Percentiles rank a stretch among this genome's conserved stretches.
These are phyloP conservation scores for Elephas maximus DNA, from an alignment of 2,113 vertebrate genomes.

Conservation along the genomic window DNA sequence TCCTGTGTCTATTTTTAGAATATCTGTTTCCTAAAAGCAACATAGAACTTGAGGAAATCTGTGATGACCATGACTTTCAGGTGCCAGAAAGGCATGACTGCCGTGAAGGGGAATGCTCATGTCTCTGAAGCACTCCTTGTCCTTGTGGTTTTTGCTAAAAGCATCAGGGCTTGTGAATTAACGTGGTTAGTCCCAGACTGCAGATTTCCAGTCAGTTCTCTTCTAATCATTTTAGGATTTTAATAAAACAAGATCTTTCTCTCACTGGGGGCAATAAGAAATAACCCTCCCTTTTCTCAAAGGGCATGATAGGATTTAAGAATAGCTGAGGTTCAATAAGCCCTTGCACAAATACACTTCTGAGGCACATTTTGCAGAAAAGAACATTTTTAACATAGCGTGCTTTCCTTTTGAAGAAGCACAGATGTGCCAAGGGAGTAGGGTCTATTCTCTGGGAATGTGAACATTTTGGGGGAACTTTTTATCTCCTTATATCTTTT, in stretches of 20 bases:
- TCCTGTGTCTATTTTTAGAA: constrained; percentile 61
- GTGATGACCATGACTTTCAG: constrained; percentile 28
- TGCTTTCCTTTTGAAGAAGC: constrained; percentile 30
- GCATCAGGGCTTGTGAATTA: constrained; percentile 72
- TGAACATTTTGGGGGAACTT: constrained; percentile 49
- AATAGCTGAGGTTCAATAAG: constrained; percentile 36
- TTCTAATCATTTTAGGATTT: constrained; percentile 40
- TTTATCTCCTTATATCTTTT: constrained; percentile 11
- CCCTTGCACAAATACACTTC: constrained; percentile 26
- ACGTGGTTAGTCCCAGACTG: constrained; percentile 65
- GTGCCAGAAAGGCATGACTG: background rate
- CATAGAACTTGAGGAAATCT: background rate
- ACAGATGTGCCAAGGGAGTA: background rate
- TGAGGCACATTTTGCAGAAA: constrained; percentile 54
- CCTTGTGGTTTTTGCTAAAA: constrained; percentile 60
- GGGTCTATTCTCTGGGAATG: constrained; percentile 24
- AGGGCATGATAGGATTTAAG: constrained; percentile 52
- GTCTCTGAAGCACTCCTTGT: background rate
- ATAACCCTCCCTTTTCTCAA: constrained; percentile 34
- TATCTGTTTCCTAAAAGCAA: constrained; percentile 55
- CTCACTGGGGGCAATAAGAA: constrained; percentile 70
- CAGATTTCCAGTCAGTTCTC: constrained; percentile 71
- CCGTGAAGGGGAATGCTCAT: constrained; percentile 43
- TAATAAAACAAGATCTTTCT: constrained; percentile 61
- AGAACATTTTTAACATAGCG: constrained; percentile 19